Conservation (phyloP, 2,797 vertebrate species). For the Lindbergichthys nudifrons region DNA sequence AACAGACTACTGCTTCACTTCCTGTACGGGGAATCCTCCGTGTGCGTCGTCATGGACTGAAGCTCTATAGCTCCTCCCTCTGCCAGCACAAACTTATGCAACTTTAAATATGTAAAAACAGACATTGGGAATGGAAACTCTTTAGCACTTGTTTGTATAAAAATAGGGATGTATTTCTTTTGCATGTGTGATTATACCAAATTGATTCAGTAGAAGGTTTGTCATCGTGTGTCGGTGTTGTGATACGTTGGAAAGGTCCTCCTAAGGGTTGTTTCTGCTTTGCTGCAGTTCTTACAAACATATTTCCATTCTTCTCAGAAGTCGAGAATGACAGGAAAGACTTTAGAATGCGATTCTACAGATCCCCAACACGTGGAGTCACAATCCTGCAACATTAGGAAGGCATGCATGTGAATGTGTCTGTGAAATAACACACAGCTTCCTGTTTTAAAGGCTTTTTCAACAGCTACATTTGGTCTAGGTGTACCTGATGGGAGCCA, state of each 20-base stretch:
- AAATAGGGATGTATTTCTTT: constrained; percentile 21
- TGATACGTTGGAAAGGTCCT: constrained; percentile 33
- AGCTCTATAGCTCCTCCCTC: constrained; percentile 17
- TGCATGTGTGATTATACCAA: constrained; percentile 50
- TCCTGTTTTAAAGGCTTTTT: background rate
- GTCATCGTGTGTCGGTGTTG: constrained; percentile 36
- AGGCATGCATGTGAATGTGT: background rate
- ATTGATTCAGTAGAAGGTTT: constrained; percentile 21
- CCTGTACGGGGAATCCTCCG: background rate
- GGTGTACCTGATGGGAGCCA: background rate
- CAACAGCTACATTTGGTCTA: background rate
- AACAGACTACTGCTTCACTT: background rate
- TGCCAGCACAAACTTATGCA: constrained; percentile 60
- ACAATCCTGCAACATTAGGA: background rate
- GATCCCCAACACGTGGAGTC: background rate
- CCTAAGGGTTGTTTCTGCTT: constrained; percentile 9
- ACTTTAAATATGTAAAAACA: constrained; percentile 45
- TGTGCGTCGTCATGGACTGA: constrained; percentile 6
- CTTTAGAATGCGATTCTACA: background rate
- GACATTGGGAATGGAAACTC: constrained; percentile 18
- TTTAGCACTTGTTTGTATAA: constrained; percentile 28
- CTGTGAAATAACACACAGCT: background rate
- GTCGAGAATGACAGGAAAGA: background rate
- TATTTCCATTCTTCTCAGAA: constrained; percentile 1
- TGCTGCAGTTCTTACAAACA: background rate